Evolutionary conservation across 2,888 invertebrate species (phyloP), one percentile per base, ranked within the genome.

Genomic region (Drosophila meridionalis): DNA sequence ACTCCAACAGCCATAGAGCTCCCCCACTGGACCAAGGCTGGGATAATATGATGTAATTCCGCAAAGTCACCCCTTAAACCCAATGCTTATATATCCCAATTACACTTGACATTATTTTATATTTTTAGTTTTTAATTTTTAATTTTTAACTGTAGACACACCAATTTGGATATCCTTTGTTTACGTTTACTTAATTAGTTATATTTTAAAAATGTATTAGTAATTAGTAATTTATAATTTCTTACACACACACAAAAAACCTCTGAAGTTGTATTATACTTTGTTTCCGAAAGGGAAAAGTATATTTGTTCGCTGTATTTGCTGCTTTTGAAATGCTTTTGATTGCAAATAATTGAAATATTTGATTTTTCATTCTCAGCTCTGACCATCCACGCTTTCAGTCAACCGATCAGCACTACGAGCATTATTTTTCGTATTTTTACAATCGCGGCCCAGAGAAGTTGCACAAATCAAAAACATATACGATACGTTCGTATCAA

Each of bases 361-460:
- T 43, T 40, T 5, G n/a, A 42, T 14, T 30, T 34, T 38, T 12
- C 32, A 12, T 20, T 79, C 61, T 2, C 48, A 90, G 90, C 28
- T 48, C 78, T 3, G 79, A 77, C 38, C 71, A 69, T 3, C 69
- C 73, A 2, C 70, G 71, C 11, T 77, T 61, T 14, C 87, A 70
- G n/a, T 70, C 86, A 11, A 56, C 83, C 0, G 82, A 87, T 55
- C 79, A 90, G 64, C 90, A 90, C 62, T 91, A 91, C 74, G 85
- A 89, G 32, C 91, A 90, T 58, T 90, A 91, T 75, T 90, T 90
- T 61, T 91, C 91, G 28, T 91, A 91, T 65, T 91, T 90, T 69
- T 90, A 91, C 55, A 90, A 90, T 50, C 83, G 90, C 34, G 78
- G 76, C n/a, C 48, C 72, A 40, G 75, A 76, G 28, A 84, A 84